Base-by-base conservation (phyloP, 2,888 invertebrate species). In the Eueremaeus valkanovi region DNA sequence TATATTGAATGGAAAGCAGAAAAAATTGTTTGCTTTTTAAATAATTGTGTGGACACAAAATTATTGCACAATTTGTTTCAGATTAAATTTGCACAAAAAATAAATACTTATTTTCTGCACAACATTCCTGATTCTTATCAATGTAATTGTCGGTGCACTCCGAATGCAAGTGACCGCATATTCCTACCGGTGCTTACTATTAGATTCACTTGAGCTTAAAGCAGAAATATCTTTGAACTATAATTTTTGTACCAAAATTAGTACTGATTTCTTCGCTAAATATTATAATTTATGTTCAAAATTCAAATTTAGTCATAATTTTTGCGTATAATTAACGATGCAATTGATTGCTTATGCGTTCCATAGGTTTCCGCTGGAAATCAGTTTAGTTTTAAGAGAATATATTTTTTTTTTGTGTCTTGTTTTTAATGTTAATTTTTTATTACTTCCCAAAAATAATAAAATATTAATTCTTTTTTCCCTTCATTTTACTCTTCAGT, bases 281-380 rank as follows among this genome's bases (percentile, higher is more conserved):
- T 51, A 51, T 21, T 8, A 21, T 51, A 21, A 51, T 51, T 51
- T 55, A 27, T 27, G 27, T 55, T 27, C 21, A 55, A 55, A 55
- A 27, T 55, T 27, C 24, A 55, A 27, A n/a, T 3, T 18, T 51
- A 8, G n/a, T 51, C 16, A 55, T 27, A 55, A 55, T 63, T 33
- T 33, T 16, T 8, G 33, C n/a, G 11, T 9, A 31, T 63, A 63
- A 63, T 63, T 63, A 63, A n/a, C 29, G 61, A 63, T 63, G 18
- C 61, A 63, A 63, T 31, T 63, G 61, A 63, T 63, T 33, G 61
- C 18, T 18, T n/a, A 63, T 5, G 61, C 18, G 33, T 63, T 63
- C 1, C 61, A 61, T 16, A 16, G 9, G 45, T 11, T 36, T 36
- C 11, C 36, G n/a, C n/a, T n/a, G n/a, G n/a, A 36, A 36, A 8